Conservation (phyloP, 2,888 invertebrate species). For the Xiphydria camelus region DNA sequence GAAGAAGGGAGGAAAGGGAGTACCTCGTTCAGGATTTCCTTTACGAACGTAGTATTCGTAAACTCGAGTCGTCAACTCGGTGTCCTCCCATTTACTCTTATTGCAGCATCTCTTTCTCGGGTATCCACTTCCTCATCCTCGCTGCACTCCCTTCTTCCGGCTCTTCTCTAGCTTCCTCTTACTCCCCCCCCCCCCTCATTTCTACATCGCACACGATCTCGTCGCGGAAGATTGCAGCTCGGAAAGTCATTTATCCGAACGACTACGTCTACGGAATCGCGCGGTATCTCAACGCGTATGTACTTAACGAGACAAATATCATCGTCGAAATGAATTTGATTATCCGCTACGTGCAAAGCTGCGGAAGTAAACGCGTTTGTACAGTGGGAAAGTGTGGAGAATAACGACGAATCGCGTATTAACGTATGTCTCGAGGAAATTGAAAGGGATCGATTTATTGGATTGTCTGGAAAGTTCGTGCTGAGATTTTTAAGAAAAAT, state of each 20-base stretch:
- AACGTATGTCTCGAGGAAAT: too few species aligned
- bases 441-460: too few species aligned
- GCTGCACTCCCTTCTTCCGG: slow-evolving; percentile 5
- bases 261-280: neutral
- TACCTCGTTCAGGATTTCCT: slow-evolving; percentile 28
- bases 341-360: neutral
- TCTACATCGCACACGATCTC: too few species aligned
- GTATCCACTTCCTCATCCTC: slow-evolving; percentile 9
- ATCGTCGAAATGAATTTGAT: slow-evolving; percentile 8
- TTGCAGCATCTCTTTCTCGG: neutral
- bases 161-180: slow-evolving; percentile 4
- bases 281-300: slow-evolving; percentile 4
- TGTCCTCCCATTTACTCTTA: neutral
- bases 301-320: slow-evolving; percentile 17
- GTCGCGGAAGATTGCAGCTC: slow-evolving; percentile 13
- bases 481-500: too few species aligned
- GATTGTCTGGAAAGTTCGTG: too few species aligned
- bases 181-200: neutral
- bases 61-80: slow-evolving; percentile 31
- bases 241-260: slow-evolving; percentile 23
- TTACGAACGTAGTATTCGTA: slow-evolving; percentile 26
- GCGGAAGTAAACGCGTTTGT: too few species aligned
- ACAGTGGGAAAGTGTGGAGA: too few species aligned
- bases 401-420: too few species aligned
- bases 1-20: slow-evolving; percentile 12